Percentiles rank a stretch among this genome's conserved stretches.
phyloP scores from a whole-genome alignment of 1,140 invertebrate genomes.

The Acromyrmex heyeri region DNA sequence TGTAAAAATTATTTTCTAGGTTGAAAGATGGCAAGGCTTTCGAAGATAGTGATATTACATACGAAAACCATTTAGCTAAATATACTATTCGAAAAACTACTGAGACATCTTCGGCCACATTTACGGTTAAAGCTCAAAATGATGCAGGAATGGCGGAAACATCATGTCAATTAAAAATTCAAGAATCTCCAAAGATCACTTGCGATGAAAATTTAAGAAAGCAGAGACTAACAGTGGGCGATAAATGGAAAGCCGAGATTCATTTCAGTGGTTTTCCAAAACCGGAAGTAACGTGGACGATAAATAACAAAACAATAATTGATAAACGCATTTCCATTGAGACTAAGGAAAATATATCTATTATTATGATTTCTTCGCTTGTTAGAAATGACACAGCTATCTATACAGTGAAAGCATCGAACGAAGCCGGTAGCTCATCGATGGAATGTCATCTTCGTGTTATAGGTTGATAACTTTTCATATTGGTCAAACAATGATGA shows the following conservation, averaged over 20 bases:
- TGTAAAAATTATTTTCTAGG: conserved; percentile 77
- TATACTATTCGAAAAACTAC: conserved; percentile 83
- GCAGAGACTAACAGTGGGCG: conserved; percentile 88
- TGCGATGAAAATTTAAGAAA: conserved; percentile 88
- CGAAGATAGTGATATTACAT: conserved; percentile 87
- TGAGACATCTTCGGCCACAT: conserved; percentile 89
- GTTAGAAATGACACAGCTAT: conserved; percentile 89
- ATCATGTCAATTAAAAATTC: conserved; percentile 89
- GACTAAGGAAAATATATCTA: conserved; percentile 88
- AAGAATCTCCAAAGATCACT: conserved; percentile 89
- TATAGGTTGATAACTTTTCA: conserved; percentile 88
- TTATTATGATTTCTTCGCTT: conserved; percentile 89
- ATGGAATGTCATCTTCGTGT: conserved; percentile 92
- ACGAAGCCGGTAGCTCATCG: conserved; percentile 90
- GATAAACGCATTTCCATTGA: conserved; percentile 87
- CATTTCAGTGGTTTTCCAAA: conserved; percentile 89
- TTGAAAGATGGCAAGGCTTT: conserved; percentile 85
- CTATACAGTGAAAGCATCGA: conserved; percentile 90
- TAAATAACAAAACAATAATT: conserved; percentile 87
- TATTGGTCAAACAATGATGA: not conserved
- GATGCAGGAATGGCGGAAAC: conserved; percentile 91
- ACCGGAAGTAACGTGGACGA: conserved; percentile 90
- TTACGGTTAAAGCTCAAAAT: conserved; percentile 91
- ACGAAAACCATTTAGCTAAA: conserved; percentile 92
- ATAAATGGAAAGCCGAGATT: conserved; percentile 89